Conservation (phyloP, 2,797 vertebrate species). For the Forpus xanthops region DNA sequence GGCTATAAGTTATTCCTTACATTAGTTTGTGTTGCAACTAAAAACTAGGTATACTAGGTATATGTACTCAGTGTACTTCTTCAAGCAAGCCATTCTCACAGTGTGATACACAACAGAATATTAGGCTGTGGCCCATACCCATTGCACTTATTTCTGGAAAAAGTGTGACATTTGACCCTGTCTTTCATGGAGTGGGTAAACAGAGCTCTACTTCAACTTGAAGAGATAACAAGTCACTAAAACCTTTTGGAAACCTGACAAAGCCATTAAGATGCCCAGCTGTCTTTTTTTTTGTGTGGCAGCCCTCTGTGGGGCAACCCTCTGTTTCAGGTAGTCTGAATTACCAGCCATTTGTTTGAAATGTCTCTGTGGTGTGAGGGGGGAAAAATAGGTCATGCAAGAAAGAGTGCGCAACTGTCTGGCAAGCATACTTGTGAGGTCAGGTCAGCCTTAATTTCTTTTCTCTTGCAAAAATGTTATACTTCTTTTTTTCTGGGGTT, state of each 20-base stretch:
- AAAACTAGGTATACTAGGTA: neutral
- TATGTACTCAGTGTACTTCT: neutral
- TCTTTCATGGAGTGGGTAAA: neutral
- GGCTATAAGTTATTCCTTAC: neutral
- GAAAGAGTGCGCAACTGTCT: slow-evolving; percentile 18
- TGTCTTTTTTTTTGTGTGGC: slow-evolving; percentile 24
- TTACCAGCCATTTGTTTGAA: slow-evolving; percentile 28
- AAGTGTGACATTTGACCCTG: neutral
- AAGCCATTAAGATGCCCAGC: neutral
- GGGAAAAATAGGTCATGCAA: slow-evolving; percentile 54
- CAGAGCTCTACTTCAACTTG: neutral
- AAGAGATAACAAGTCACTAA: neutral
- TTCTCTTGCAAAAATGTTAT: slow-evolving; percentile 51
- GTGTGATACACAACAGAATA: neutral
- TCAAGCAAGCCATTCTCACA: fast-evolving
- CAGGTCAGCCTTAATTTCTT: slow-evolving; percentile 58
- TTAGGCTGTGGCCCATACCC: neutral
- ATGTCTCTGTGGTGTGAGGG: neutral
- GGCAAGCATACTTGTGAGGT: slow-evolving; percentile 40
- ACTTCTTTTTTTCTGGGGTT: slow-evolving; percentile 58
- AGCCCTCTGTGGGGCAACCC: neutral
- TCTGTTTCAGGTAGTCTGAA: neutral
- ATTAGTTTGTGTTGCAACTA: neutral
- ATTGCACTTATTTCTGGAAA: neutral
- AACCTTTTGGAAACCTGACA: slow-evolving; percentile 7